phyloP scores from a whole-genome alignment of 2,797 vertebrate genomes.

The Pseudotriccus pelzelni region DNA sequence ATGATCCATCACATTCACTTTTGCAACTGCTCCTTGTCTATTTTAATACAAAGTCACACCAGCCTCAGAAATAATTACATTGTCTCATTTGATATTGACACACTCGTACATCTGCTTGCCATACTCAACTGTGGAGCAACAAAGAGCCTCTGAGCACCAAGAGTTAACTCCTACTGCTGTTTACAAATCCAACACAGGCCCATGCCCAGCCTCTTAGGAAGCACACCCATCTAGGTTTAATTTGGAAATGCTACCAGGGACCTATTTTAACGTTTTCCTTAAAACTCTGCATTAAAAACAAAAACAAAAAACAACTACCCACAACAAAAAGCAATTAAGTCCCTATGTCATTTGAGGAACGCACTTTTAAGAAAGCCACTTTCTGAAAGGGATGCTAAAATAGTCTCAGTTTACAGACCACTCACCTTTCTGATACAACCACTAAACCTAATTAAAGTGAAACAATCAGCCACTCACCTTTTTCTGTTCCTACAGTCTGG shows the following conservation, averaged over 20 bases:
- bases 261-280: neutral
- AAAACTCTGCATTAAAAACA: neutral
- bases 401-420: neutral
- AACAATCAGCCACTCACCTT: neutral
- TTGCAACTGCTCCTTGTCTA: neutral
- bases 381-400: neutral
- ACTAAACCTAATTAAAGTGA: neutral
- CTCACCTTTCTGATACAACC: neutral
- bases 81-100: neutral
- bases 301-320: neutral
- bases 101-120: rapidly evolving
- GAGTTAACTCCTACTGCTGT: rapidly evolving
- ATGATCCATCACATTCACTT: neutral
- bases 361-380: neutral
- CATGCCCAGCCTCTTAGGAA: neutral
- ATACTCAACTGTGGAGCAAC: neutral
- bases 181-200: neutral
- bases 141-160: neutral
- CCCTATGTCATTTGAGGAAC: neutral
- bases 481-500: neutral
- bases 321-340: neutral
- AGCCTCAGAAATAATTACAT: neutral
- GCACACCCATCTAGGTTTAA: rapidly evolving
- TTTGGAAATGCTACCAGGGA: neutral
- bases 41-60: neutral